phyloP scores from a whole-genome alignment of 2,113 vertebrate genomes.

The Poeciliopsis prolifica region DNA sequence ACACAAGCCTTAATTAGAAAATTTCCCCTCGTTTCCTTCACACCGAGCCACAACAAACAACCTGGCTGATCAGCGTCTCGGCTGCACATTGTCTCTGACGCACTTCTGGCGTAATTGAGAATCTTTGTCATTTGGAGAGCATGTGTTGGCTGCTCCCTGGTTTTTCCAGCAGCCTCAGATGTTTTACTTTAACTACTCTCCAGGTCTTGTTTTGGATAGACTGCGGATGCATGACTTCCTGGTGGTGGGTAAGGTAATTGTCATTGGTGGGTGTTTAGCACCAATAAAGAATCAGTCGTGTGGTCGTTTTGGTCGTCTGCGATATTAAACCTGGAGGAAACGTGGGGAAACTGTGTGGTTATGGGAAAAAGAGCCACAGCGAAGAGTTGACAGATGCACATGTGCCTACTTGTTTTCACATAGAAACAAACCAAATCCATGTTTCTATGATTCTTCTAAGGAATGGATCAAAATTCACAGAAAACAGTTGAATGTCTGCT shows the following conservation, averaged over 20 bases:
- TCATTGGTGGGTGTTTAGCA: slow-evolving; percentile 69
- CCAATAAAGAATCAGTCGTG: slow-evolving; percentile 67
- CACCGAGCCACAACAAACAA: slow-evolving; percentile 60
- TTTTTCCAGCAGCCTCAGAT: slow-evolving; percentile 45
- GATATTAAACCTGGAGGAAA: slow-evolving; percentile 43
- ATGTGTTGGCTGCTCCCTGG: slow-evolving; percentile 46
- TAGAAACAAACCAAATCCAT: slow-evolving; percentile 4
- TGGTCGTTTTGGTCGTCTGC: slow-evolving; percentile 63
- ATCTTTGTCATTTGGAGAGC: slow-evolving; percentile 68
- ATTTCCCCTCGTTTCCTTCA: slow-evolving; percentile 36
- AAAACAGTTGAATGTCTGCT: slow-evolving; percentile 2
- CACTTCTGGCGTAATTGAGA: slow-evolving; percentile 53
- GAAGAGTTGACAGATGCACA: slow-evolving; percentile 25
- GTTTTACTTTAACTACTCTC: slow-evolving; percentile 66
- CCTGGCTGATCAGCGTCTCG: slow-evolving; percentile 25
- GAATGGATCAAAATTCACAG: slow-evolving; percentile 1
- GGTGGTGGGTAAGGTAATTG: slow-evolving; percentile 63
- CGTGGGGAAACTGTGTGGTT: slow-evolving; percentile 48
- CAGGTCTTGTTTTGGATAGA: slow-evolving; percentile 63
- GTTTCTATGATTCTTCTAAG: background rate
- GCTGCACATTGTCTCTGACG: slow-evolving; percentile 54
- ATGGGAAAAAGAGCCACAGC: slow-evolving; percentile 44
- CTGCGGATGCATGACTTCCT: slow-evolving; percentile 66
- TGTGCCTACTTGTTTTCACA: slow-evolving; percentile 9
- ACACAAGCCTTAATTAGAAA: slow-evolving; percentile 24